phyloP scores from a whole-genome alignment of 1,140 invertebrate species.

The Cotesia glomerata region DNA sequence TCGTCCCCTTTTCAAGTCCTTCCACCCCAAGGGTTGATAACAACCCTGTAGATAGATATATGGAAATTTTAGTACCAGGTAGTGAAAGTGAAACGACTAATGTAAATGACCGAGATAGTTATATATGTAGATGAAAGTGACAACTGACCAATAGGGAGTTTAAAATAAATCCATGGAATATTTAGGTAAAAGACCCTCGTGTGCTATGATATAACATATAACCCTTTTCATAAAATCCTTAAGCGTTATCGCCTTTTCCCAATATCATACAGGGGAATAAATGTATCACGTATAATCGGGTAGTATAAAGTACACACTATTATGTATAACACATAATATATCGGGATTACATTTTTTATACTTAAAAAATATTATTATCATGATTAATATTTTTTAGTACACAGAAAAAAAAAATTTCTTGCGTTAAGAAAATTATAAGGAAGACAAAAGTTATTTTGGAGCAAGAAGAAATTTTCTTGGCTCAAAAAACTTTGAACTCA shows the following conservation, averaged over 20 bases:
- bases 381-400: too few species aligned
- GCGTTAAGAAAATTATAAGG: too few species aligned
- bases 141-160: not conserved
- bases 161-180: slow-evolving; percentile 1
- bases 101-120: not conserved
- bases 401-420: too few species aligned
- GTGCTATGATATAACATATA: not conserved
- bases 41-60: too few species aligned
- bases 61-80: too few species aligned
- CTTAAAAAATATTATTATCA: not conserved
- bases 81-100: too few species aligned
- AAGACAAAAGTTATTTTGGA: too few species aligned
- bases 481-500: too few species aligned
- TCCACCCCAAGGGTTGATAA: too few species aligned
- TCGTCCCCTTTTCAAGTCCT: too few species aligned
- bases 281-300: slow-evolving; percentile 25
- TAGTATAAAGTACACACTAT: not conserved
- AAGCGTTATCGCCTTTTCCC: slow-evolving; percentile 41
- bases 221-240: slow-evolving; percentile 27
- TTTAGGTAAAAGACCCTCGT: not conserved
- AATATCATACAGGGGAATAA: slow-evolving; percentile 24
- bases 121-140: slow-evolving; percentile 7
- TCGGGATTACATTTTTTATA: not conserved
- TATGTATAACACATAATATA: not conserved
- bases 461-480: too few species aligned